Evolutionary conservation across 2,113 vertebrate species (phyloP).

Genomic region (Macquaria australasica): DNA sequence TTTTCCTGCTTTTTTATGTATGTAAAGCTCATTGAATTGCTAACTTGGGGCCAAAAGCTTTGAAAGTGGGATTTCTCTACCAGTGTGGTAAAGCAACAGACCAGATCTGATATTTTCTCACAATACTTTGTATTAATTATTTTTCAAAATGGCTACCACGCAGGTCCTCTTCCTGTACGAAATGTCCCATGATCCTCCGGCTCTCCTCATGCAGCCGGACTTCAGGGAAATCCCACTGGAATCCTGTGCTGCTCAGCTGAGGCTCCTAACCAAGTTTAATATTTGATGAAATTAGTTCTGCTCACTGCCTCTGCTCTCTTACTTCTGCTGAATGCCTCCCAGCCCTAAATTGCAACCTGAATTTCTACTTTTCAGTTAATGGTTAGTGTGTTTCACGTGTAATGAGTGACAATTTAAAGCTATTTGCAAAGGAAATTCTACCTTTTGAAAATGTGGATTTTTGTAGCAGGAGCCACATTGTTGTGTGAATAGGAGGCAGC

Average conservation of each 20-base stretch:
- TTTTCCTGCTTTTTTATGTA: too few relatives aligned
- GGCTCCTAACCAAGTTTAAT: slow-evolving; percentile 81
- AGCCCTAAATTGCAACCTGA: slow-evolving; percentile 44
- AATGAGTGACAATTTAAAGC: slow-evolving; percentile 53
- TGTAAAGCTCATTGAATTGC: too few relatives aligned
- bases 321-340: slow-evolving; percentile 59
- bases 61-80: neutral
- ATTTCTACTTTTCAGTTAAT: slow-evolving; percentile 33
- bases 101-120: neutral
- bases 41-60: neutral
- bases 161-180: slow-evolving; percentile 35
- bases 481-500: neutral
- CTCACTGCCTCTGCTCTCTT: slow-evolving; percentile 72
- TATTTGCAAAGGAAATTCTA: slow-evolving; percentile 9
- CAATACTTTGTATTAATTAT: neutral
- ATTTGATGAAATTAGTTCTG: slow-evolving; percentile 88
- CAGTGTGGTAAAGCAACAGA: neutral
- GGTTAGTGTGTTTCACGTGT: slow-evolving; percentile 22
- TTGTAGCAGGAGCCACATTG: neutral
- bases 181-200: slow-evolving; percentile 60
- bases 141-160: slow-evolving; percentile 60
- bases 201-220: slow-evolving; percentile 17
- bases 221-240: slow-evolving; percentile 62
- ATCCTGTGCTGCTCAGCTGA: slow-evolving; percentile 55
- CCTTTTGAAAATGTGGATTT: slow-evolving; percentile 19